Percentiles rank a stretch among this genome's conserved stretches.
Conservation (phyloP, 92 coral and sea anemone genomes). For the Phymanthus crucifer region DNA sequence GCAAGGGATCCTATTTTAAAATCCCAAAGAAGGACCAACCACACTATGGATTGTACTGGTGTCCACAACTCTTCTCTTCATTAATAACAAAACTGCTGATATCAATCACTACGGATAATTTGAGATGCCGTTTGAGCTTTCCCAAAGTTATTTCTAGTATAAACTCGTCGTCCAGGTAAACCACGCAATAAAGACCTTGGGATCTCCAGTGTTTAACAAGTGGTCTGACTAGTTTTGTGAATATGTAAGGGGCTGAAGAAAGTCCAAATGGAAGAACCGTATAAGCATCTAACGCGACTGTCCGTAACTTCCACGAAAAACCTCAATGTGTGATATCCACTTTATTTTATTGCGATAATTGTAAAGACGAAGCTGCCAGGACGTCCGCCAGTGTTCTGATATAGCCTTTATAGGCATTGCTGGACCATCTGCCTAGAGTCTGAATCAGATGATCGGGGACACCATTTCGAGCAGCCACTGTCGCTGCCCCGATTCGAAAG, state of each 20-base stretch:
- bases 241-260: slow-evolving; percentile 52
- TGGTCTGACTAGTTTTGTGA: slow-evolving; percentile 44
- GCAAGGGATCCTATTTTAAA: slow-evolving; percentile 25
- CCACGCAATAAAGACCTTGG: slow-evolving; percentile 33
- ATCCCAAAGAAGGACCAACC: slow-evolving; percentile 45
- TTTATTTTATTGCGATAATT: too few species aligned
- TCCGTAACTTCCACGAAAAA: too few species aligned
- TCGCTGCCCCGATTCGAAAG: too few species aligned
- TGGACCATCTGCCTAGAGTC: too few species aligned
- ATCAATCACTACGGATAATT: slow-evolving; percentile 23
- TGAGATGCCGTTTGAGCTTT: slow-evolving; percentile 35
- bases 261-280: too few species aligned
- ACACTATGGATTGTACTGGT: slow-evolving; percentile 10
- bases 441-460: too few species aligned
- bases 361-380: too few species aligned
- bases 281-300: too few species aligned
- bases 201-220: slow-evolving; percentile 44
- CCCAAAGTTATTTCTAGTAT: neutral
- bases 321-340: too few species aligned
- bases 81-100: slow-evolving; percentile 38
- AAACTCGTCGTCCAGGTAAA: slow-evolving; percentile 32
- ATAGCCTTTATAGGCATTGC: too few species aligned
- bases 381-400: too few species aligned
- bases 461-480: too few species aligned
- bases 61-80: slow-evolving; percentile 28